These are phyloP conservation scores for Spodoptera picta DNA, from an alignment of 2,888 invertebrate species.

Conservation along the genomic window DNA sequence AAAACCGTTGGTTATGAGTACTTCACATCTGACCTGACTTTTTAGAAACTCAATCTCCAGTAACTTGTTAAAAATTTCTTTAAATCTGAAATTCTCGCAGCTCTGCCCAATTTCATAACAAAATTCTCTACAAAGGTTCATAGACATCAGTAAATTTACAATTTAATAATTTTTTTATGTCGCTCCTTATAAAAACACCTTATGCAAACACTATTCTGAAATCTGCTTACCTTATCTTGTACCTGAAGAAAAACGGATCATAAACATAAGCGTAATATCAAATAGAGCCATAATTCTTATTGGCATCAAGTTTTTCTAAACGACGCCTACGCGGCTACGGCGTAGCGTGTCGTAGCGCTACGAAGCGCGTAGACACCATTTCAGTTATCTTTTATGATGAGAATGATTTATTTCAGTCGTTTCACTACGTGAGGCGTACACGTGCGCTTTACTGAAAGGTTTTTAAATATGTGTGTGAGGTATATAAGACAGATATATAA, in stretches of 20 bases:
- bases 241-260: slow-evolving; percentile 16
- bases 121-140: not conserved
- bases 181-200: slow-evolving; percentile 12
- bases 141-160: not conserved
- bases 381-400: slow-evolving; percentile 50
- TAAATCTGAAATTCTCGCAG: too few species aligned
- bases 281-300: slow-evolving; percentile 52
- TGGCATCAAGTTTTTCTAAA: slow-evolving; percentile 29
- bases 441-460: slow-evolving; percentile 41
- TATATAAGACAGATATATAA: slow-evolving; percentile 2
- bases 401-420: slow-evolving; percentile 54
- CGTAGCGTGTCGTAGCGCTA: slow-evolving; percentile 58
- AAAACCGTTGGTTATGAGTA: too few species aligned
- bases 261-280: slow-evolving; percentile 39
- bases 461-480: slow-evolving; percentile 19
- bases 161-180: not conserved
- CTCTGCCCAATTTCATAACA: not conserved
- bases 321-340: slow-evolving; percentile 56
- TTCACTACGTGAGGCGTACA: slow-evolving; percentile 32
- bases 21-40: too few species aligned
- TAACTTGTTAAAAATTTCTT: too few species aligned
- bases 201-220: slow-evolving; percentile 16
- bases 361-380: slow-evolving; percentile 49
- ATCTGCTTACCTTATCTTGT: slow-evolving; percentile 21
- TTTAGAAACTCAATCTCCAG: too few species aligned